Evolutionary conservation across 2,113 vertebrate genomes (phyloP).

Genomic region (Perca schrenkii): DNA sequence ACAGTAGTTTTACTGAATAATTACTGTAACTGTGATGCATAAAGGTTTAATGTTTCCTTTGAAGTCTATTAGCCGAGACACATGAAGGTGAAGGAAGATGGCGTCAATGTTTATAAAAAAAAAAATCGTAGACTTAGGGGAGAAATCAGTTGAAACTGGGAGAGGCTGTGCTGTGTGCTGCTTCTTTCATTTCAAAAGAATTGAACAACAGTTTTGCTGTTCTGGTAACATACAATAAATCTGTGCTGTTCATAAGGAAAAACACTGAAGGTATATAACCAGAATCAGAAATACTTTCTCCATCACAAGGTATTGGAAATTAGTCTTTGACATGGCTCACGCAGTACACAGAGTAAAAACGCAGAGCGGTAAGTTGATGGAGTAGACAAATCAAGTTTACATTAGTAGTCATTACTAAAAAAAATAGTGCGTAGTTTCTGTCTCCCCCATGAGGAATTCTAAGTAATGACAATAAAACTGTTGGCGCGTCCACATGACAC

Average conservation of each 20-base stretch:
- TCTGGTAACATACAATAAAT: not conserved
- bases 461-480: no score
- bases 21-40: not conserved
- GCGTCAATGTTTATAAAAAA: not conserved
- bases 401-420: no score
- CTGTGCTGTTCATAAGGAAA: not conserved
- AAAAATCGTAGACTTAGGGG: not conserved
- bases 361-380: no score
- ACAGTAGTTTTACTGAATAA: constrained; percentile 11
- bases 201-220: not conserved
- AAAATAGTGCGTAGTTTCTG: no score
- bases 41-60: constrained; percentile 17
- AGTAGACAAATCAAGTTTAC: no score
- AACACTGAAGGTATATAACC: not conserved
- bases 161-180: not conserved
- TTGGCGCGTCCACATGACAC: no score
- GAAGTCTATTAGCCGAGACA: not conserved
- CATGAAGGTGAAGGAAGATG: not conserved
- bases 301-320: not conserved
- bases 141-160: not conserved
- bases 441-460: no score
- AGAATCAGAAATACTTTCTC: not conserved
- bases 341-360: not conserved
- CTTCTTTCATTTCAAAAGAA: not conserved
- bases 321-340: not conserved